phyloP scores from a whole-genome alignment of 1,140 invertebrate species.

The Thaumatotibia leucotreta region DNA sequence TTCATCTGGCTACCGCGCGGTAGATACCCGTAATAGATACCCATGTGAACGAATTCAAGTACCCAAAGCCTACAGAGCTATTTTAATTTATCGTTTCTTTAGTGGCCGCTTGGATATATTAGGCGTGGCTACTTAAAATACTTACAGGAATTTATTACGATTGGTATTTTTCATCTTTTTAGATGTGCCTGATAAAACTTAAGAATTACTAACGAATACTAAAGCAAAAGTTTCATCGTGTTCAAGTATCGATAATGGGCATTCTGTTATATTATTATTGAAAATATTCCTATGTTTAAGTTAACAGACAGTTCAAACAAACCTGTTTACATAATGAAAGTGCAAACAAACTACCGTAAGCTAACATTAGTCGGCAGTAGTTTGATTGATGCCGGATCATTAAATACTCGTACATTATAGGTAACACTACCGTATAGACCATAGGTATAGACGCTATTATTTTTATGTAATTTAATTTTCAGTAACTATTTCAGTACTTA shows the following conservation, averaged over 20 bases:
- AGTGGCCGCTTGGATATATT: slow-evolving; percentile 33
- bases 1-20: slow-evolving; percentile 28
- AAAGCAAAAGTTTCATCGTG: background rate
- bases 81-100: slow-evolving; percentile 42
- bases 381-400: slow-evolving; percentile 18
- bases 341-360: slow-evolving; percentile 16
- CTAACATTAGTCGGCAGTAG: background rate
- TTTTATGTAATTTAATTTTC: too few species aligned
- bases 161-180: background rate
- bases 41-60: slow-evolving; percentile 39
- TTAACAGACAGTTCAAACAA: background rate
- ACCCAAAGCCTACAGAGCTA: slow-evolving; percentile 32
- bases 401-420: slow-evolving; percentile 14
- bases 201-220: too few species aligned
- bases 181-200: background rate
- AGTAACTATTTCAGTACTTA: too few species aligned
- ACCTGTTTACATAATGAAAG: slow-evolving; percentile 20
- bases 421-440: background rate
- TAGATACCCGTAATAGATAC: slow-evolving; percentile 26
- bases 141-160: background rate
- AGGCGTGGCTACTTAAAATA: slow-evolving; percentile 27
- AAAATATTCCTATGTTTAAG: background rate
- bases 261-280: background rate
- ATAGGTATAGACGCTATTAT: too few species aligned
- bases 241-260: too few species aligned